A percentile compares a stretch with the other conserved stretches of the same genome.
Conservation (phyloP, 2,888 invertebrate species). For the Cosmia pyralina region DNA sequence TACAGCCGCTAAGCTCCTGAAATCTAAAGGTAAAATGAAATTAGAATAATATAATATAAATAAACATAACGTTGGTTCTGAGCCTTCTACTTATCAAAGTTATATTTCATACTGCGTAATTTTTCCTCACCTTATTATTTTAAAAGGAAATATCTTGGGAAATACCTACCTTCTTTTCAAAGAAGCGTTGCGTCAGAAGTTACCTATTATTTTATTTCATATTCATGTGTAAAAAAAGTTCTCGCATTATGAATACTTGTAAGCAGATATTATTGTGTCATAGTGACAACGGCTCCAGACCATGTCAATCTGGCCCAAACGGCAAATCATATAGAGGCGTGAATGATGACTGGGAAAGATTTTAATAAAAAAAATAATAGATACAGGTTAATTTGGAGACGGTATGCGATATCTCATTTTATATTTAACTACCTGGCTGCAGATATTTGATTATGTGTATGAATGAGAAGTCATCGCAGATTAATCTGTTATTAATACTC, state of each 20-base stretch:
- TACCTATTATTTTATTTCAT: conserved; percentile 27
- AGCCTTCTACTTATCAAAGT: conserved; percentile 21
- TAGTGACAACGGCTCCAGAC: not conserved
- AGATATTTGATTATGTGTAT: not conserved
- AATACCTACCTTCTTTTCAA: conserved; percentile 16
- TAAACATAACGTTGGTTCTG: conserved; percentile 2
- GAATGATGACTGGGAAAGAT: not conserved
- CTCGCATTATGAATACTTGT: conserved; percentile 19
- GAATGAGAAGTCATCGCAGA: not conserved
- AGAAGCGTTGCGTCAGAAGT: conserved; percentile 28
- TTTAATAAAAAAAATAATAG: not conserved
- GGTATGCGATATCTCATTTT: not conserved
- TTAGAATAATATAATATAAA: conserved; percentile 40
- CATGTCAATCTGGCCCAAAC: not conserved
- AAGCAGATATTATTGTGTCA: conserved; percentile 7
- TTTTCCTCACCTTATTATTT: conserved; percentile 39
- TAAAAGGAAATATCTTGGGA: conserved; percentile 26
- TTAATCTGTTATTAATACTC: not conserved
- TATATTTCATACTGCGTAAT: conserved; percentile 33
- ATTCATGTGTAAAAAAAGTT: conserved; percentile 32
- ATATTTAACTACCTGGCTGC: too few relatives aligned
- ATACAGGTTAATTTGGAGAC: conserved; percentile 1
- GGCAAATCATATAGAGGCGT: not conserved
- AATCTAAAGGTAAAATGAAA: conserved; percentile 35
- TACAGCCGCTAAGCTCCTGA: conserved; percentile 29